Percentiles rank a stretch among this genome's conserved stretches.
Conservation (phyloP, 2,113 vertebrate species). For the Neomonachus schauinslandi region DNA sequence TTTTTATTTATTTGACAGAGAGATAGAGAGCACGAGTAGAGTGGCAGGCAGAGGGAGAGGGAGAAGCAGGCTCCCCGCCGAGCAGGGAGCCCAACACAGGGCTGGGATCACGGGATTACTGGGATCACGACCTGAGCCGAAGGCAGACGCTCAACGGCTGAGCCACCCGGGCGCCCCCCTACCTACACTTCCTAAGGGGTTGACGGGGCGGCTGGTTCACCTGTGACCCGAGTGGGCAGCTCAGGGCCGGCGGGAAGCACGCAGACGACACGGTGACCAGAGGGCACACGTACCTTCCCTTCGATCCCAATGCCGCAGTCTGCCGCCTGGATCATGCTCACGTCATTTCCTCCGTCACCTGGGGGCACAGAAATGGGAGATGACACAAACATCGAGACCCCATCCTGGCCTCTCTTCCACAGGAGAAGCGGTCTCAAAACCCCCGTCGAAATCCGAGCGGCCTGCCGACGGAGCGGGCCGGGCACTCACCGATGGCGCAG, state of each 20-base stretch:
- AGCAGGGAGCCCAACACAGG: too few species aligned
- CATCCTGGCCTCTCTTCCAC: neutral
- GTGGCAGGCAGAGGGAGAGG: too few species aligned
- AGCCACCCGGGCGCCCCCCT: too few species aligned
- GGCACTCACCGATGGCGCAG: slow-evolving; percentile 93
- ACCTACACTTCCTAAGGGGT: neutral
- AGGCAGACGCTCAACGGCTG: too few species aligned
- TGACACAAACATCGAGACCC: neutral
- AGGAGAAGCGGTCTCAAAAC: neutral
- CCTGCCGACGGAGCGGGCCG: neutral
- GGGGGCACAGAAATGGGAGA: slow-evolving; percentile 58
- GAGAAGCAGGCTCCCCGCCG: too few species aligned
- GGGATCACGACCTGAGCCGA: too few species aligned
- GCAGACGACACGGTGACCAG: fast-evolving
- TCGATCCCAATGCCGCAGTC: slow-evolving; percentile 94
- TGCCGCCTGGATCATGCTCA: slow-evolving; percentile 99
- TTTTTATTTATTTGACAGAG: too few species aligned
- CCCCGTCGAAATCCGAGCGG: neutral
- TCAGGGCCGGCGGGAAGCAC: neutral
- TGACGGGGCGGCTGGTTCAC: too few species aligned
- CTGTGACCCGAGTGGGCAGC: neutral
- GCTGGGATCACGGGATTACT: too few species aligned
- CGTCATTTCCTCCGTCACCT: slow-evolving; percentile 99
- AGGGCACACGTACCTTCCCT: slow-evolving; percentile 89
- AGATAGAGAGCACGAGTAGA: too few species aligned